Evolutionary conservation across 2,888 invertebrate genomes (phyloP), one percentile per base, ranked within the genome.

Genomic region (Drosophila suboccidentalis): DNA sequence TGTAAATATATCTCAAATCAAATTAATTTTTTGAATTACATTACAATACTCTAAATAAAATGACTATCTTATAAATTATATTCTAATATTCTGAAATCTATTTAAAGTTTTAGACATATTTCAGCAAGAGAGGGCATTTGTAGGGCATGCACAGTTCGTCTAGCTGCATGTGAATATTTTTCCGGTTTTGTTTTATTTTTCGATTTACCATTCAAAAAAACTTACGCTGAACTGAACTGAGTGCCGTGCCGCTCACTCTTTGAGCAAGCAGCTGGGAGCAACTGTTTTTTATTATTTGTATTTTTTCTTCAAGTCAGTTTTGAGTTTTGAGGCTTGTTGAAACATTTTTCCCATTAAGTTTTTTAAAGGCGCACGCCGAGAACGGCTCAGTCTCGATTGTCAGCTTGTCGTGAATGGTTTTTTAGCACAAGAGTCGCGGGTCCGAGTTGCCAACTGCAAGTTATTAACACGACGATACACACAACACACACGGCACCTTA

Each of bases 321-420:
- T 75, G 78, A 78, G 65, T 69, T 58, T 75, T 69, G 71, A 71
- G 62, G 82, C 75, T 75, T 66, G 75, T 72, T 80, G 82, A 80
- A 87, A 84, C 80, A 84, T 84, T 85, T 82, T 87, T 82, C 85
- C 84, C 85, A 83, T 88, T 82, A 82, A 90, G 89, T 84, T 90
- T 91, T 82, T 89, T 86, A 88, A 91, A 85, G 83, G 91, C 87
- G 87, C 85, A 87, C 89, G 86, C 73, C 89, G 88, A 90, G 82
- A 80, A 84, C 80, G 82, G 89, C 89, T 92, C 89, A 92, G 91
- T 92, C 86, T 90, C 85, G 87, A 85, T 90, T 91, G 90, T 90
- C 88, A 90, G 90, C 90, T 91, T 89, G 91, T 87, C 90, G 90
- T 80, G 90, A 90, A 90, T 88, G 90, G 92, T 91, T 89, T 87